A percentile compares a stretch with the other conserved stretches of the same genome.
Conservation (phyloP, 2,113 vertebrate genomes). For the Scartelaos histophorus region DNA sequence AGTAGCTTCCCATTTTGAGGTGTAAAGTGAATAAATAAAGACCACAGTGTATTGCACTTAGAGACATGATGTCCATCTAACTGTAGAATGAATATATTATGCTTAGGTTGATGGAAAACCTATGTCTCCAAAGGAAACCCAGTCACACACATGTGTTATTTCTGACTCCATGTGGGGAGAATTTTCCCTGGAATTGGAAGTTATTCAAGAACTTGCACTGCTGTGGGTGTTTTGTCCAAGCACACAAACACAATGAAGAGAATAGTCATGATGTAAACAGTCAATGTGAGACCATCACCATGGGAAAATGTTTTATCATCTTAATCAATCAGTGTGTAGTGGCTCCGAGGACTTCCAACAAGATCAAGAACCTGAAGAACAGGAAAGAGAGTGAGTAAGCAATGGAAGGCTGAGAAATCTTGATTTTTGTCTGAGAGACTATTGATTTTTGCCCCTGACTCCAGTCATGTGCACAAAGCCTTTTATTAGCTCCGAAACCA, state of each 20-base stretch:
- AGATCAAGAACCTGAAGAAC: constrained; percentile 58
- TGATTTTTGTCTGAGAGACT: constrained; percentile 80
- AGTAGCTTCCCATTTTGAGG: too few relatives aligned
- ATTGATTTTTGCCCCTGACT: constrained; percentile 80
- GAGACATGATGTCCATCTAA: neutral
- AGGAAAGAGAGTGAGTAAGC: constrained; percentile 44
- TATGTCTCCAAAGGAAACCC: neutral
- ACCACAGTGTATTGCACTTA: neutral
- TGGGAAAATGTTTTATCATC: constrained; percentile 70
- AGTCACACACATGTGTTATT: too few relatives aligned
- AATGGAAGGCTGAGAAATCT: constrained; percentile 78
- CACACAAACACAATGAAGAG: neutral
- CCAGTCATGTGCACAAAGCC: constrained; percentile 69
- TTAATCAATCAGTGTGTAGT: constrained; percentile 60
- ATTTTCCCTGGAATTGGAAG: too few relatives aligned
- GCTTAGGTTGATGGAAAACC: neutral
- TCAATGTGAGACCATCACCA: constrained; percentile 45
- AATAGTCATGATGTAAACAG: neutral
- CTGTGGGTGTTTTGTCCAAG: neutral
- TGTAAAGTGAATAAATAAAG: too few relatives aligned
- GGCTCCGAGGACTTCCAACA: constrained; percentile 58
- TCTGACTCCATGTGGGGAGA: too few relatives aligned
- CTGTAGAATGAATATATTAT: neutral
- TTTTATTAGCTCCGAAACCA: constrained; percentile 76
- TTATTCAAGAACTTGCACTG: neutral